These are phyloP conservation scores for Peromyscus attwateri DNA, from an alignment of 2,797 vertebrate genomes.

Conservation along the genomic window DNA sequence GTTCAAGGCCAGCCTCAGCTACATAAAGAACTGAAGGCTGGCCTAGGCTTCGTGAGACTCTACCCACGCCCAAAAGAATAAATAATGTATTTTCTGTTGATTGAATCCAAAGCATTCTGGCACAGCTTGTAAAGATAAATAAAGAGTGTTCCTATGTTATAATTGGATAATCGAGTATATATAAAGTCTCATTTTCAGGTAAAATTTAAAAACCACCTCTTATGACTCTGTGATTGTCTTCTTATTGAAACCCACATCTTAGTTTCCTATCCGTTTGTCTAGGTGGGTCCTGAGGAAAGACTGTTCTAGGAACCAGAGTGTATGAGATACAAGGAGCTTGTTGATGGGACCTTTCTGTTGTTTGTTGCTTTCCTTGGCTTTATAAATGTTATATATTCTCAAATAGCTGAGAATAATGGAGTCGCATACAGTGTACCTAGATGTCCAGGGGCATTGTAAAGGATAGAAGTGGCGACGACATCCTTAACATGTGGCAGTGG, in stretches of 20 bases:
- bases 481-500: neutral
- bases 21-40: neutral
- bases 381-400: neutral
- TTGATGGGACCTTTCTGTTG: neutral
- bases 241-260: neutral
- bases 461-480: neutral
- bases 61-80: neutral
- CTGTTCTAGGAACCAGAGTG: neutral
- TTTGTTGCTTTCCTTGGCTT: constrained; percentile 42
- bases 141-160: neutral
- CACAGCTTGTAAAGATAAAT: neutral
- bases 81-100: constrained; percentile 39
- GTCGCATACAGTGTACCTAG: neutral
- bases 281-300: neutral
- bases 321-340: neutral
- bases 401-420: neutral
- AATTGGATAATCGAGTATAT: neutral
- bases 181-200: constrained; percentile 4
- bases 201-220: constrained; percentile 3
- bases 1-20: neutral
- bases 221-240: neutral
- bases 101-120: neutral
- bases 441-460: neutral
- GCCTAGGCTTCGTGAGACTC: neutral
- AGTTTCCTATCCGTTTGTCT: neutral